phyloP scores from a whole-genome alignment of 2,888 invertebrate genomes.

The Caenorhabditis macrosperma region DNA sequence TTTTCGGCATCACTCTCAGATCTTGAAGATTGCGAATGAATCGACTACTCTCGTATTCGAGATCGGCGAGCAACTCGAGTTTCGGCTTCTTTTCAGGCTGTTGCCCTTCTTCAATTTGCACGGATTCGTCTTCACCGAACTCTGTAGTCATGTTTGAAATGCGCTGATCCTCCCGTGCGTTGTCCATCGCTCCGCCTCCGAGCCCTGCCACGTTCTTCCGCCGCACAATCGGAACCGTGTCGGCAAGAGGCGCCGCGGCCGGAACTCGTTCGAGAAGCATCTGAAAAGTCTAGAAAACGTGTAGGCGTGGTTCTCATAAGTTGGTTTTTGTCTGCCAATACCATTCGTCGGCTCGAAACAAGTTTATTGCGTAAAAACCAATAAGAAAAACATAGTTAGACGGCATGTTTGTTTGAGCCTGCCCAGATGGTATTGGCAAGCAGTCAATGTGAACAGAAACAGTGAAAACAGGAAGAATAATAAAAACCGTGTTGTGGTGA shows the following conservation, averaged over 20 bases:
- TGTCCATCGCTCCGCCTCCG: slow-evolving; percentile 9
- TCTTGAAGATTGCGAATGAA: slow-evolving; percentile 36
- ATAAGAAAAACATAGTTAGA: slow-evolving; percentile 6
- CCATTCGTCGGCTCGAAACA: slow-evolving; percentile 25
- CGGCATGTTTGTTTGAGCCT: slow-evolving; percentile 7
- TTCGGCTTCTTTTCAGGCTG: slow-evolving; percentile 67
- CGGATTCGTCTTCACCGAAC: slow-evolving; percentile 4
- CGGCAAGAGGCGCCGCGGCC: slow-evolving; percentile 6
- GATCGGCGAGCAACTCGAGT: slow-evolving; percentile 53
- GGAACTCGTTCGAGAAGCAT: slow-evolving; percentile 26
- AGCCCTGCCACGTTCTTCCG: slow-evolving; percentile 24
- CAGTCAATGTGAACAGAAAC: slow-evolving; percentile 2
- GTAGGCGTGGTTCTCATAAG: neutral
- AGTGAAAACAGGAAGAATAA: neutral
- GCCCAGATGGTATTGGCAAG: slow-evolving; percentile 50
- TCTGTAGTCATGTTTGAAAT: slow-evolving; percentile 10
- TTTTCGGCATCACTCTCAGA: slow-evolving; percentile 52
- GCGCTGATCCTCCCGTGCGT: slow-evolving; percentile 1
- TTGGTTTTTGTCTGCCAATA: slow-evolving; percentile 25
- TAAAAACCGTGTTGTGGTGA: slow-evolving; percentile 1
- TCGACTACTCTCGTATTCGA: slow-evolving; percentile 53
- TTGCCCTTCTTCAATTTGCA: slow-evolving; percentile 30
- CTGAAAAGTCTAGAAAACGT: slow-evolving; percentile 3
- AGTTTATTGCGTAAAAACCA: slow-evolving; percentile 34
- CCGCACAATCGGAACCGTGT: neutral